phyloP scores from a whole-genome alignment of 2,797 vertebrate species.

The Lithobates pipiens region DNA sequence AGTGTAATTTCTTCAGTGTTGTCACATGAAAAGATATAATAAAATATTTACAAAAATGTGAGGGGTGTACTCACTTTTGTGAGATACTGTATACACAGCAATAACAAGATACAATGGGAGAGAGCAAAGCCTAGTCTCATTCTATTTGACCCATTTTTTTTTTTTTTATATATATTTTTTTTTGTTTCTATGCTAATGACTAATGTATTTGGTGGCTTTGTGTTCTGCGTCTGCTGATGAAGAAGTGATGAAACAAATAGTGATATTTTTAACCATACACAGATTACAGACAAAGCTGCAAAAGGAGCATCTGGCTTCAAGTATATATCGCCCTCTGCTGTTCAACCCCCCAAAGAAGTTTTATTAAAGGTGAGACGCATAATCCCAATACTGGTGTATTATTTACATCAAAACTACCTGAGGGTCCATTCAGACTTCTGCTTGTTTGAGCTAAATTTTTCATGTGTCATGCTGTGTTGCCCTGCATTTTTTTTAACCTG shows the following conservation, averaged over 20 bases:
- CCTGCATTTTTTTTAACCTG: too few species aligned
- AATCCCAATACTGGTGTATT: background rate
- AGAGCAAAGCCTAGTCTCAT: too few species aligned
- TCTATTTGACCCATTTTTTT: background rate
- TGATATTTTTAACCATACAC: slow-evolving; percentile 26
- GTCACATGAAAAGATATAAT: too few species aligned
- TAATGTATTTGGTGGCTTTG: background rate
- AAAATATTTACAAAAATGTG: too few species aligned
- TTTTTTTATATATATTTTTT: background rate
- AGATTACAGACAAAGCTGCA: background rate
- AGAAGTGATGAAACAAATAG: slow-evolving; percentile 15
- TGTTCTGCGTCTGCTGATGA: background rate
- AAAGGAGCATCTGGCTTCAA: background rate
- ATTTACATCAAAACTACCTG: background rate
- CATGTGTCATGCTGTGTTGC: too few species aligned
- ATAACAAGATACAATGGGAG: too few species aligned
- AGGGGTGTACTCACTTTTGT: too few species aligned
- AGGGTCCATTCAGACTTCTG: too few species aligned
- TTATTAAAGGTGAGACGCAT: background rate
- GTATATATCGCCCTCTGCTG: slow-evolving; percentile 25
- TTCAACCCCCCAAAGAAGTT: background rate
- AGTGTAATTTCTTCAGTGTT: too few species aligned
- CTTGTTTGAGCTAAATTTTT: too few species aligned
- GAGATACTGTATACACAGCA: too few species aligned
- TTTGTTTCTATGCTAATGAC: background rate